phyloP scores from a whole-genome alignment of 2,797 vertebrate genomes.

The Mycteria americana region DNA sequence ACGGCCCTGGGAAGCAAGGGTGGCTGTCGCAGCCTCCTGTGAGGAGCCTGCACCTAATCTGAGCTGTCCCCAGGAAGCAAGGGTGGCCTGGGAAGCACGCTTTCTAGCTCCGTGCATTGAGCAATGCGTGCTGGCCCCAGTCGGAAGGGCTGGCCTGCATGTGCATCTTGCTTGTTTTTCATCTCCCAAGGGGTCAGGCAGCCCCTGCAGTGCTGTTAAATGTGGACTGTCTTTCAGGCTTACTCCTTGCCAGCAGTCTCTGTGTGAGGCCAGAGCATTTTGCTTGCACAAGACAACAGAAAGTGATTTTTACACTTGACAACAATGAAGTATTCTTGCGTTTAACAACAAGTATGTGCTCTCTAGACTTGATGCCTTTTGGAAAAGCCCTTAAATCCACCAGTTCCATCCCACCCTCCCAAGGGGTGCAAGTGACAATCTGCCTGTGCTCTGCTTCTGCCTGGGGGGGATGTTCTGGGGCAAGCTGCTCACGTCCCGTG shows the following conservation, averaged over 20 bases:
- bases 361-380: background rate
- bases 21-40: rapidly evolving
- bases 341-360: background rate
- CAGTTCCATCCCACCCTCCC: background rate
- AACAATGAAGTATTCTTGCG: slow-evolving; percentile 6
- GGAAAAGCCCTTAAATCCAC: slow-evolving; percentile 4
- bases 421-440: background rate
- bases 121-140: background rate
- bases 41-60: background rate
- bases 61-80: background rate
- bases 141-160: background rate
- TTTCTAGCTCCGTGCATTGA: rapidly evolving
- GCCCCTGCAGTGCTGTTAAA: background rate
- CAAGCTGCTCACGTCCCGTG: background rate
- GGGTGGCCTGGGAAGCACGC: background rate
- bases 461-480: slow-evolving; percentile 4
- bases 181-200: background rate
- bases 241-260: background rate
- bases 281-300: background rate
- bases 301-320: slow-evolving; percentile 44
- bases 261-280: background rate
- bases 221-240: background rate
- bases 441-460: background rate
- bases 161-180: background rate
- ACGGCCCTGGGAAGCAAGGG: background rate